Evolutionary conservation across 2,888 invertebrate species (phyloP).

Genomic region (Coenonympha glycerion): DNA sequence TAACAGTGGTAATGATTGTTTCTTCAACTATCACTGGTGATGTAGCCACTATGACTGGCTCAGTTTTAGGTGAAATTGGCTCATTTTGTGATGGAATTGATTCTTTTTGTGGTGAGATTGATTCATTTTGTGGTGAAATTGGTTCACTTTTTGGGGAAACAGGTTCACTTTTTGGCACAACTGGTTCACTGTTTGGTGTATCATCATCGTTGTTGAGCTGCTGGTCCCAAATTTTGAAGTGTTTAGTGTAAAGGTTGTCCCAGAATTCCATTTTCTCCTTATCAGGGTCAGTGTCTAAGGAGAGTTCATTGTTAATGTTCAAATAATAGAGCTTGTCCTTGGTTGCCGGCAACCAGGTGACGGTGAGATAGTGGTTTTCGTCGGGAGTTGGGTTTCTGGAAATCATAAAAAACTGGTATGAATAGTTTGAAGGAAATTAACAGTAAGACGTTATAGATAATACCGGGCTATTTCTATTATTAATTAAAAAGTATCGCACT

Average conservation of each 20-base stretch:
- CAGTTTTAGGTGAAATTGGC: constrained; percentile 14
- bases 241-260: constrained; percentile 56
- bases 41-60: constrained; percentile 18
- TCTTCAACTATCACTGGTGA: constrained; percentile 28
- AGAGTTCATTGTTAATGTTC: constrained; percentile 50
- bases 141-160: background rate
- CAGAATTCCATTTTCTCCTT: constrained; percentile 64
- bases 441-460: no score
- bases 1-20: constrained; percentile 26
- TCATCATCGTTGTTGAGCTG: constrained; percentile 32
- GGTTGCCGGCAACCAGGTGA: constrained; percentile 60
- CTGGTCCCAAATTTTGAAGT: constrained; percentile 62
- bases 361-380: constrained; percentile 55
- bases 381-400: constrained; percentile 67
- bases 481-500: no score
- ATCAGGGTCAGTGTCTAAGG: constrained; percentile 48
- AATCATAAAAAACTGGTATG: constrained; percentile 17
- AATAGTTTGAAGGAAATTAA: background rate
- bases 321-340: constrained; percentile 57
- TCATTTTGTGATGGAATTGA: constrained; percentile 10
- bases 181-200: constrained; percentile 13
- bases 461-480: no score
- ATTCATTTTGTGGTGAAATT: constrained; percentile 10
- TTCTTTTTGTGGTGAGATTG: constrained; percentile 5
- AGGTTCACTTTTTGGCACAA: constrained; percentile 15